Evolutionary conservation across 2,888 invertebrate species (phyloP).

Genomic region (Julus scanicus): DNA sequence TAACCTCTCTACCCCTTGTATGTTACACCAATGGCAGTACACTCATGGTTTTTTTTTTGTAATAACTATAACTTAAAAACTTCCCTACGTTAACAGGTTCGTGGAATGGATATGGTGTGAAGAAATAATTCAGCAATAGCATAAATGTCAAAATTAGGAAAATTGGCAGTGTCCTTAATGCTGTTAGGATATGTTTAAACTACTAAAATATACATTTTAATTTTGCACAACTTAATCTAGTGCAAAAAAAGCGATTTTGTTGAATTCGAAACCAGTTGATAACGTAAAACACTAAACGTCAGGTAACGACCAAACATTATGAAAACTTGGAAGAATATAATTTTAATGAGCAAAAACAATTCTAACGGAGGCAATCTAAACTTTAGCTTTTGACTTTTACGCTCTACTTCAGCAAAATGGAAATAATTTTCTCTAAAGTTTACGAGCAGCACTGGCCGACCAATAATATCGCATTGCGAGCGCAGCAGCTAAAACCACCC

Average conservation of each 20-base stretch:
- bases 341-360: background rate
- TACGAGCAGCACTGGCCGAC: background rate
- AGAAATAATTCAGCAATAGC: background rate
- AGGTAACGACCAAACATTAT: background rate
- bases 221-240: background rate
- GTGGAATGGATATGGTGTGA: background rate
- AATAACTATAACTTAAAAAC: too few relatives aligned
- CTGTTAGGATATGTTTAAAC: background rate
- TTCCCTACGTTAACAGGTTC: background rate
- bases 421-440: background rate
- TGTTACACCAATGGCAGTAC: too few relatives aligned
- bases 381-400: background rate
- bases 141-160: background rate
- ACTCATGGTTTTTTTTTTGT: too few relatives aligned
- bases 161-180: conserved; percentile 13
- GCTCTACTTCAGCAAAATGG: background rate
- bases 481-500: background rate
- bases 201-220: background rate
- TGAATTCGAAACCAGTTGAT: background rate
- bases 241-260: background rate
- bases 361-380: background rate
- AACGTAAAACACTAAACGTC: background rate
- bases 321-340: background rate
- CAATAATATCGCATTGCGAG: background rate
- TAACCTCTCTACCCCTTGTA: too few relatives aligned